phyloP scores from a whole-genome alignment of 2,888 invertebrate genomes.

The Cremastobaeus sp. region DNA sequence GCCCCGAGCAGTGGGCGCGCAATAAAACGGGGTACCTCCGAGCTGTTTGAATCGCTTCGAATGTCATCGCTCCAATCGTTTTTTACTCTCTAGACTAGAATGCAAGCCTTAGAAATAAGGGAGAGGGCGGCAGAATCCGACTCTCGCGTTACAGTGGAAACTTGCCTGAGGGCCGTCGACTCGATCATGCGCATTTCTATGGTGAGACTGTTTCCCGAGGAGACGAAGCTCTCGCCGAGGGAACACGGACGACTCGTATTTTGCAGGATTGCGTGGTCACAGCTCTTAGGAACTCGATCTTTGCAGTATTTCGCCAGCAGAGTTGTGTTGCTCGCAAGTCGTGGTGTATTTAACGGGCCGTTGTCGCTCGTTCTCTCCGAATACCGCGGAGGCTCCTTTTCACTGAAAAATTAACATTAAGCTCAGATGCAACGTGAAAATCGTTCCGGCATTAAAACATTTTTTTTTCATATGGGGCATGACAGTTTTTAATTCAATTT shows the following conservation, averaged over 20 bases:
- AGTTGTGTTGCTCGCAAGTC: conserved; percentile 85
- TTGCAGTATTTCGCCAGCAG: conserved; percentile 90
- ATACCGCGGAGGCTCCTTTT: conserved; percentile 71
- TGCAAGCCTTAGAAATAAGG: conserved; percentile 42
- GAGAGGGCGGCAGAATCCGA: conserved; percentile 34
- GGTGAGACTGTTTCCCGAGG: conserved; percentile 88
- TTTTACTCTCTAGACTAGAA: conserved; percentile 45
- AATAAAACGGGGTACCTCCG: conserved; percentile 56
- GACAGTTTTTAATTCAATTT: neutral
- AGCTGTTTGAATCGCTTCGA: conserved; percentile 59
- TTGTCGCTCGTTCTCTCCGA: conserved; percentile 65
- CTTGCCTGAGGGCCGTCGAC: conserved; percentile 90
- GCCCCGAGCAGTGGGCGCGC: conserved; percentile 58
- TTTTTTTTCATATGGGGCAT: neutral
- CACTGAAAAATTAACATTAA: conserved; percentile 26
- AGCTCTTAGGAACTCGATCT: conserved; percentile 89
- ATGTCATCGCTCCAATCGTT: conserved; percentile 59
- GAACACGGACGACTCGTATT: conserved; percentile 85
- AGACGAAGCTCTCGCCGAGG: conserved; percentile 89
- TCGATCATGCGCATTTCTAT: conserved; percentile 88
- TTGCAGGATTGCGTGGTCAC: conserved; percentile 87
- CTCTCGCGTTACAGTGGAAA: conserved; percentile 56
- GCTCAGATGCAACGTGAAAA: neutral
- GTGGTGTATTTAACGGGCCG: conserved; percentile 44
- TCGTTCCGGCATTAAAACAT: neutral